These are phyloP conservation scores for Psittacula echo DNA, from an alignment of 2,797 vertebrate genomes.

Conservation along the genomic window DNA sequence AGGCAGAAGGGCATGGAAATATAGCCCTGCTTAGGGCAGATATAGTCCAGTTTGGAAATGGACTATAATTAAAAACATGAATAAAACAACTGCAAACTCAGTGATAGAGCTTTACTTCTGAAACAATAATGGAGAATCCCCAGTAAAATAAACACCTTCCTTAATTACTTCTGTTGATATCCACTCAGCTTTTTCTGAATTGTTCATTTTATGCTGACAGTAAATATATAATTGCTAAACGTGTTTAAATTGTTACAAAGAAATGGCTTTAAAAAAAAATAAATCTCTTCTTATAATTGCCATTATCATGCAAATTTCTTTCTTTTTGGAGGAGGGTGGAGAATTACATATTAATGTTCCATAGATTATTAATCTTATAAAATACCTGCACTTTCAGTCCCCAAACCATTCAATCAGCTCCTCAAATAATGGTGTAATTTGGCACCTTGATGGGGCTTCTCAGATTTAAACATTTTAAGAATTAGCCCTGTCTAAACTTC, in stretches of 20 bases:
- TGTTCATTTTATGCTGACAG: background rate
- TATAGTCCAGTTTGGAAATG: background rate
- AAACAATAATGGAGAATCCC: constrained; percentile 10
- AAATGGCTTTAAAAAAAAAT: background rate
- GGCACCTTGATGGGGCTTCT: background rate
- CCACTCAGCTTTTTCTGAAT: background rate
- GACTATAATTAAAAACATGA: constrained; percentile 23
- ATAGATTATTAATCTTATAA: background rate
- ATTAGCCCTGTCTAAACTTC: background rate
- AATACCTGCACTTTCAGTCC: constrained; percentile 1
- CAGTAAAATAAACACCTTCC: constrained; percentile 52
- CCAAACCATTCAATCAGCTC: background rate
- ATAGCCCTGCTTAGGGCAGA: background rate
- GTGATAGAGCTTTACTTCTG: background rate
- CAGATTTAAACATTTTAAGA: background rate
- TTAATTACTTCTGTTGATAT: constrained; percentile 43
- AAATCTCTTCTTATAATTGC: constrained; percentile 2
- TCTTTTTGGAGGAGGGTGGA: background rate
- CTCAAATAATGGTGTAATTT: background rate
- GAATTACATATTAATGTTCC: constrained; percentile 36
- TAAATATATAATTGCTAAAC: constrained; percentile 27
- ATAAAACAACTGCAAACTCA: constrained; percentile 37
- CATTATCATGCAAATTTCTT: background rate
- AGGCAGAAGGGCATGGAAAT: background rate
- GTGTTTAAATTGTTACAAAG: background rate